Base-by-base conservation (phyloP, 1,140 invertebrate genomes). In the Drosophila aff. region DNA sequence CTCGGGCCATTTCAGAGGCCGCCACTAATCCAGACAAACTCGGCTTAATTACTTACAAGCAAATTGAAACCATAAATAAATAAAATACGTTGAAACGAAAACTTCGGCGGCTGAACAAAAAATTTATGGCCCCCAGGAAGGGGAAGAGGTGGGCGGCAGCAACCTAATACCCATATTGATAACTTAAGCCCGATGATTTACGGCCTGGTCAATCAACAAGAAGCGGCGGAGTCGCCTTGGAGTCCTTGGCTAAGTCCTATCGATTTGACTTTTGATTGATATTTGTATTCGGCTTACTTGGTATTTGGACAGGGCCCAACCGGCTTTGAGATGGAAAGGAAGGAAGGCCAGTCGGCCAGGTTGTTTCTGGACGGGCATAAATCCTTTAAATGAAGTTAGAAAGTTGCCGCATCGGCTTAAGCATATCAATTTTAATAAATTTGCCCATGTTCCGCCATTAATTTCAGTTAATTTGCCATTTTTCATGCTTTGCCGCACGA, bases 251-350 rank as follows among this genome's bases (percentile, higher is more conserved):
- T 83, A 89, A 89, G 79, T 71, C 85, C 23, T 81, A 89, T 89
- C 85, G 85, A 89, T 89, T 89, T 85, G 78, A 82, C 81, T 89
- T 90, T 90, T 89, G 85, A 89, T 89, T 89, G 85, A 89, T 89
- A 85, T 83, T 79, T 64, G 67, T 59, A 65, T 60, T 58, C 46
- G 77, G 47, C 38, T 59, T 62, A 82, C 47, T 74, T 59, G 77
- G 26, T 68, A 65, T 83, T 72, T 76, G 71, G 47, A 31, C 59
- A 28, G 53, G 23, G 33, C 26, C 26, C 11, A 5, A 4, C 18
- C 36, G 36, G 44, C 18, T 55, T n/a, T 33, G 38, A 13, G 21
- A 18, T 33, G 9, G 33, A 18, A 13, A 10, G 9, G 41, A 15
- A 8, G 46, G 13, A 23, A 16, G 15, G 46, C 46, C 23, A 3